Conservation (phyloP, 1,140 invertebrate species). For the Venturia canescens region DNA sequence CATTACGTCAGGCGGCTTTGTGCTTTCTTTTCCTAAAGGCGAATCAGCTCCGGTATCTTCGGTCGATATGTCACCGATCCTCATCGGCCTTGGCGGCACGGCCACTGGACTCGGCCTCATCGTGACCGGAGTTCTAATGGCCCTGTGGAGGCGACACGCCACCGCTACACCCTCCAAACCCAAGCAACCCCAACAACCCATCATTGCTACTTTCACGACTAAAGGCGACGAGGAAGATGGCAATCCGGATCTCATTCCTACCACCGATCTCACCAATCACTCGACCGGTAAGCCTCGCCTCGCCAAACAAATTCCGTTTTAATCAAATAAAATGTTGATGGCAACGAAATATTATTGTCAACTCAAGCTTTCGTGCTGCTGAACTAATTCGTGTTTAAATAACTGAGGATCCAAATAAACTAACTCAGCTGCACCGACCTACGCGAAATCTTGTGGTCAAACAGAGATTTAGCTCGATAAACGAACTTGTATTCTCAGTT, state of each 20-base stretch:
- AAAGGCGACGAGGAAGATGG: constrained; percentile 75
- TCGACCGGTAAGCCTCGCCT: constrained; percentile 63
- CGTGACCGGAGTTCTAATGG: constrained; percentile 85
- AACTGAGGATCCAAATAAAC: too few species aligned
- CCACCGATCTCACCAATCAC: constrained; percentile 72
- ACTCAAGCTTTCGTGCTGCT: too few species aligned
- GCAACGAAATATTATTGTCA: too few species aligned
- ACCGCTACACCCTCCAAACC: constrained; percentile 78
- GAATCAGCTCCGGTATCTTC: constrained; percentile 66
- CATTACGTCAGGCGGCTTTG: neutral
- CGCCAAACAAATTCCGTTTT: too few species aligned
- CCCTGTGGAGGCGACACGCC: constrained; percentile 82
- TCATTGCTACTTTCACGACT: constrained; percentile 70
- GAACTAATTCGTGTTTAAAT: too few species aligned
- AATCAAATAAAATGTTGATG: too few species aligned
- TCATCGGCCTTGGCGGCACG: constrained; percentile 85
- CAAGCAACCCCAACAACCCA: constrained; percentile 71
- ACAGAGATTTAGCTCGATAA: too few species aligned
- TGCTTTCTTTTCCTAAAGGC: constrained; percentile 53
- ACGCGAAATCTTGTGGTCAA: too few species aligned
- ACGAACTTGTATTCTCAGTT: too few species aligned
- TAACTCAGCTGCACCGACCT: too few species aligned
- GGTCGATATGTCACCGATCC: constrained; percentile 79
- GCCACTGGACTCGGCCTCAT: constrained; percentile 85
- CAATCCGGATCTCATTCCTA: constrained; percentile 75